These are phyloP conservation scores for Chalcosyrphus nemorum DNA, from an alignment of 2,888 invertebrate species.

Conservation along the genomic window DNA sequence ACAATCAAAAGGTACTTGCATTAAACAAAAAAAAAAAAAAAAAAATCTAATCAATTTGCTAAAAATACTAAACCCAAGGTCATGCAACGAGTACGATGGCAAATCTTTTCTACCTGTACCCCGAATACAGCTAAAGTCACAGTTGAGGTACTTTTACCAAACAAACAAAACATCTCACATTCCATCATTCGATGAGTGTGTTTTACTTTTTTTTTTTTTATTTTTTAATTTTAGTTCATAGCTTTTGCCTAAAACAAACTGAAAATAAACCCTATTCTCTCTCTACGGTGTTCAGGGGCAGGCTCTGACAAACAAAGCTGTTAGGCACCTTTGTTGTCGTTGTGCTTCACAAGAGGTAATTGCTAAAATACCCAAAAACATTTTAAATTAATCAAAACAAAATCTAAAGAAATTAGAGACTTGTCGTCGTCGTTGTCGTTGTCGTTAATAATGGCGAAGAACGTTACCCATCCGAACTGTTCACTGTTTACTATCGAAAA, in stretches of 20 bases:
- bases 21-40: too few relatives aligned
- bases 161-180: constrained; percentile 32
- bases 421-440: constrained; percentile 25
- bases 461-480: constrained; percentile 21
- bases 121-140: constrained; percentile 31
- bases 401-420: constrained; percentile 40
- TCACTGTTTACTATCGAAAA: constrained; percentile 45
- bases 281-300: constrained; percentile 22
- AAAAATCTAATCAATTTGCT: constrained; percentile 30
- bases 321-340: constrained; percentile 33
- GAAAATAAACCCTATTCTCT: constrained; percentile 35
- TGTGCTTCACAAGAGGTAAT: constrained; percentile 53
- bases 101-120: constrained; percentile 27
- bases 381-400: constrained; percentile 33
- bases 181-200: constrained; percentile 45
- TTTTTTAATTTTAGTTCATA: constrained; percentile 48
- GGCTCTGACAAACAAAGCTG: constrained; percentile 34
- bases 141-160: constrained; percentile 64
- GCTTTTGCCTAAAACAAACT: constrained; percentile 28
- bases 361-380: constrained; percentile 48
- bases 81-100: constrained; percentile 47
- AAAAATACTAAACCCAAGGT: constrained; percentile 53
- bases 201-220: constrained; percentile 46
- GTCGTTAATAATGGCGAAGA: constrained; percentile 29
- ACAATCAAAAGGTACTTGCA: constrained; percentile 56